Evolutionary conservation across 2,888 invertebrate genomes (phyloP).

Genomic region (Cataglyphis rosenhaueri): DNA sequence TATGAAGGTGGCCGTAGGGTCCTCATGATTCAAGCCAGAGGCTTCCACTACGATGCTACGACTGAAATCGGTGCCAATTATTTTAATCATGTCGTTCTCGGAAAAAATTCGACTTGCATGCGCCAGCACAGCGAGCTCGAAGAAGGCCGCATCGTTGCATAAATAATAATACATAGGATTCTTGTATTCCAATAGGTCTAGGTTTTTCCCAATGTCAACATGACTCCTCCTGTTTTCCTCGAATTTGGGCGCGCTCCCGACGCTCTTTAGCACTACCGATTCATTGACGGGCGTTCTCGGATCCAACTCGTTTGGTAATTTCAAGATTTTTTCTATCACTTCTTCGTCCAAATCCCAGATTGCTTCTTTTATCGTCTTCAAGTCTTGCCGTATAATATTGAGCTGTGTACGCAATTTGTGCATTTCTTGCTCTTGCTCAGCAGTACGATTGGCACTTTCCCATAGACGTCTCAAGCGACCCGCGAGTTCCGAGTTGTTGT

Average conservation of each 20-base stretch:
- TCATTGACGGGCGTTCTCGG: constrained; percentile 86
- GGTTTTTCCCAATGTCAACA: constrained; percentile 87
- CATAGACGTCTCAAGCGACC: constrained; percentile 84
- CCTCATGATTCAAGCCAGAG: constrained; percentile 88
- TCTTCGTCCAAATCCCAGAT: constrained; percentile 92
- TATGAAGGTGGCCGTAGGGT: constrained; percentile 87
- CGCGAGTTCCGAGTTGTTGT: constrained; percentile 86
- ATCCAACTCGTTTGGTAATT: constrained; percentile 91
- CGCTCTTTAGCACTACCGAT: constrained; percentile 67
- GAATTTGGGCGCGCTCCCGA: constrained; percentile 62
- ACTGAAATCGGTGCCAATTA: constrained; percentile 92
- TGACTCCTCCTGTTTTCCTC: constrained; percentile 82
- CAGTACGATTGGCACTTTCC: constrained; percentile 73
- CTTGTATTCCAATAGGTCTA: constrained; percentile 87
- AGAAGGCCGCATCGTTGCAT: constrained; percentile 89
- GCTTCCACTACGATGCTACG: constrained; percentile 92
- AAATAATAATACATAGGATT: constrained; percentile 88
- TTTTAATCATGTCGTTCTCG: constrained; percentile 87
- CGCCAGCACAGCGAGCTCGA: constrained; percentile 88
- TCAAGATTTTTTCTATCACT: constrained; percentile 88
- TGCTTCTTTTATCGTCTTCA: constrained; percentile 88
- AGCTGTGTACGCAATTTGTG: constrained; percentile 87
- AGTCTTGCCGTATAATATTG: constrained; percentile 87
- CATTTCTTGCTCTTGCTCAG: constrained; percentile 84
- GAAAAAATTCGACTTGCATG: constrained; percentile 84